A percentile compares a stretch with the other conserved stretches of the same genome.
Conservation (phyloP, 1,140 invertebrate genomes). For the Lasioglossum albipes region DNA sequence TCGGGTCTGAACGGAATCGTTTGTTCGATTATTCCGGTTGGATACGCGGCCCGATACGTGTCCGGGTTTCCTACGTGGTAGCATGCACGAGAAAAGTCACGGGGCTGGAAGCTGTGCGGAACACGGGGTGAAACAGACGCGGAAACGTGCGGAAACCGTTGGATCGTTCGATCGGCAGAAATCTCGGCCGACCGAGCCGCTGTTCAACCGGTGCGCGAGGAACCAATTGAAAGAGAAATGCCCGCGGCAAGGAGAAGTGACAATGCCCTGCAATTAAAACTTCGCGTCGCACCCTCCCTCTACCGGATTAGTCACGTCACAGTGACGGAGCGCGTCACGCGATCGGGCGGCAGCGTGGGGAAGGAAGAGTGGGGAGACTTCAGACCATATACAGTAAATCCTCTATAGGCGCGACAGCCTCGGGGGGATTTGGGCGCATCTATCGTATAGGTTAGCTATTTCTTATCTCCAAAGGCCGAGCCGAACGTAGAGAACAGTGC, state of each 20-base stretch:
- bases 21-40: slow-evolving; percentile 67
- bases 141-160: slow-evolving; percentile 17
- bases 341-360: too few relatives aligned
- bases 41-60: slow-evolving; percentile 63
- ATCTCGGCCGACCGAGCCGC: slow-evolving; percentile 24
- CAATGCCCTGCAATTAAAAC: slow-evolving; percentile 16
- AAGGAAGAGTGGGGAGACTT: too few relatives aligned
- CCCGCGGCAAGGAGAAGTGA: slow-evolving; percentile 28
- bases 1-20: slow-evolving; percentile 56
- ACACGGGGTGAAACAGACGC: slow-evolving; percentile 12
- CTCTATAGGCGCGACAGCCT: too few relatives aligned
- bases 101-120: background rate
- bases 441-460: too few relatives aligned
- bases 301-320: too few relatives aligned
- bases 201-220: slow-evolving; percentile 6
- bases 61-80: slow-evolving; percentile 51
- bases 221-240: slow-evolving; percentile 36
- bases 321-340: too few relatives aligned
- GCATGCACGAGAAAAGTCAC: slow-evolving; percentile 8
- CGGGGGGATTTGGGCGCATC: too few relatives aligned
- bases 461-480: too few relatives aligned
- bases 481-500: too few relatives aligned
- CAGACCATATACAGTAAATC: too few relatives aligned
- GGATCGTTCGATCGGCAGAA: background rate
- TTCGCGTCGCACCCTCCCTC: too few relatives aligned